phyloP scores from a whole-genome alignment of 53 echinoderm and acorn worm species.

The Echinarachnius parma region DNA sequence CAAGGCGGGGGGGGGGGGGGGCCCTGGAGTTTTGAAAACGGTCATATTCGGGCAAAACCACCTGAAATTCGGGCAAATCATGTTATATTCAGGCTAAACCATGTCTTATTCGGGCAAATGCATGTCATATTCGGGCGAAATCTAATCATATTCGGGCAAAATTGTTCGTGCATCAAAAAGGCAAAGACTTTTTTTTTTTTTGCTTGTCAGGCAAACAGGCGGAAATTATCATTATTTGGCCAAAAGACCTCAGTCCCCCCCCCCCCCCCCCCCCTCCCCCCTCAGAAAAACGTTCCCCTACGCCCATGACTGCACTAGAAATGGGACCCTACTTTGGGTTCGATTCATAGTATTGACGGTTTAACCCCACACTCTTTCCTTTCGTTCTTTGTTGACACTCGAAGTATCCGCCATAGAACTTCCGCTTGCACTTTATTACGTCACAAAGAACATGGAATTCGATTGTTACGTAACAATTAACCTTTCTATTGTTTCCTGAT shows the following conservation, averaged over 20 bases:
- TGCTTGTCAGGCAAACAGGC: background rate
- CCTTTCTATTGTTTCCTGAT: constrained; percentile 43
- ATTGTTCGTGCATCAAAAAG: background rate
- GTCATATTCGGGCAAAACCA: too few species aligned
- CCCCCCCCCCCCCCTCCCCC: background rate
- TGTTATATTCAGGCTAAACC: too few species aligned
- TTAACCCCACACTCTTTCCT: background rate
- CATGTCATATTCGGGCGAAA: too few species aligned
- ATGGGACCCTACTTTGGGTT: too few species aligned
- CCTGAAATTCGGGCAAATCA: too few species aligned
- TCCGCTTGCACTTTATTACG: constrained; percentile 45
- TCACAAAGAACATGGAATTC: constrained; percentile 20
- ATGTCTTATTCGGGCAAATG: too few species aligned
- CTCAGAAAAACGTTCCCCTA: too few species aligned
- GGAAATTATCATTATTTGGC: background rate
- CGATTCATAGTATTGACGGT: too few species aligned
- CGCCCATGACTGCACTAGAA: too few species aligned
- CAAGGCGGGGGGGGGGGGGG: too few species aligned
- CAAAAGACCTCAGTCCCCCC: background rate
- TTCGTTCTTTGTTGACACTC: constrained; percentile 6
- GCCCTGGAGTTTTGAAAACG: too few species aligned
- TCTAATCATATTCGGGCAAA: background rate
- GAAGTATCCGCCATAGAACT: constrained; percentile 21
- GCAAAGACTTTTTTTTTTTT: background rate
- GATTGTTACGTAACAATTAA: constrained; percentile 26